Percentiles rank a stretch among this genome's conserved stretches.
Evolutionary conservation across 1,140 invertebrate species (phyloP).

Genomic region (Atta texana): DNA sequence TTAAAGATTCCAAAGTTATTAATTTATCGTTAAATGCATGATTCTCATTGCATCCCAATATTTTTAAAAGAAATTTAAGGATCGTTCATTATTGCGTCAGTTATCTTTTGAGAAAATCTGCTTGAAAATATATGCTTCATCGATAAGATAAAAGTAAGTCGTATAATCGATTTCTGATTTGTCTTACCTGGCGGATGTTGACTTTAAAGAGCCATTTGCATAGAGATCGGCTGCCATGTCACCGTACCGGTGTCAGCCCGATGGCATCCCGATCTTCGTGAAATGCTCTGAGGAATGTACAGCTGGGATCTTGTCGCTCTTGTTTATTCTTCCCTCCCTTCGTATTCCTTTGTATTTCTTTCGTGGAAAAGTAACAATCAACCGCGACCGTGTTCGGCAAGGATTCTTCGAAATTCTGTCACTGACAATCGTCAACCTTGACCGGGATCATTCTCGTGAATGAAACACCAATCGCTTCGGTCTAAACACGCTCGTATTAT

Average conservation of each 20-base stretch:
- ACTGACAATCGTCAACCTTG: conserved; percentile 63
- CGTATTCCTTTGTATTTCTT: neutral
- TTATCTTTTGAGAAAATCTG: neutral
- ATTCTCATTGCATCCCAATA: neutral
- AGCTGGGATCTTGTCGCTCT: neutral
- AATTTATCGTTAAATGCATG: neutral
- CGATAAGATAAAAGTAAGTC: neutral
- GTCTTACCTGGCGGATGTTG: conserved; percentile 77
- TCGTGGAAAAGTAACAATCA: neutral
- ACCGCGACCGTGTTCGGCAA: neutral
- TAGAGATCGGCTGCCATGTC: conserved; percentile 82
- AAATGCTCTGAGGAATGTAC: neutral
- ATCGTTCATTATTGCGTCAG: neutral
- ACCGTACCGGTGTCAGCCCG: conserved; percentile 49
- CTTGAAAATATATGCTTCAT: neutral
- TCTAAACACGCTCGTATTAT: conserved; percentile 6
- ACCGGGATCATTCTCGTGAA: conserved; percentile 33
- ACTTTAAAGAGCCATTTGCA: conserved; percentile 80
- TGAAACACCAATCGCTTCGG: conserved; percentile 32
- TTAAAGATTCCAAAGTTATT: neutral
- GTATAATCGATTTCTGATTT: conserved; percentile 52
- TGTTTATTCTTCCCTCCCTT: neutral
- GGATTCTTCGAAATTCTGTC: conserved; percentile 21
- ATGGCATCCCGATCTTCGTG: conserved; percentile 52
- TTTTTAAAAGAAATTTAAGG: neutral